Evolutionary conservation across 64 coral and sea anemone genomes (phyloP), one percentile per base, ranked within the genome.

Genomic region (Anthopleura sola): DNA sequence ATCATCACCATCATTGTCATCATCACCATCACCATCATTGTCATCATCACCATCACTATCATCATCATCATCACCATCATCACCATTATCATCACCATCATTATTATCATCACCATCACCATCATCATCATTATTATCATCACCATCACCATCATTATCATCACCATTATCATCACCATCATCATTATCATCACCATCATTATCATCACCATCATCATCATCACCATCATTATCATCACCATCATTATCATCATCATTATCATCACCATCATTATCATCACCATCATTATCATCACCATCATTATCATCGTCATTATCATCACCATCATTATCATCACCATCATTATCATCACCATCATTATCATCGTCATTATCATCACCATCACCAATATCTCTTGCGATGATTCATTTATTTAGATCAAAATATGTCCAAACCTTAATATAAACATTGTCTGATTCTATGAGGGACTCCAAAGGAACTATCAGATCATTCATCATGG

Each of bases 401-500:
- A 53, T 53, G 50, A 53, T 53, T 15, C 16, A 53, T 15, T 53
- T 53, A 2, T 53, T 17, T 53, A 76, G 3, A 2, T 86, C 49
- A 53, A 13, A 46, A 13, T 10, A n/a, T 38, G n/a, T 75, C 10
- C 85, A 79, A 81, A 90, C 88, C 82, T 90, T 90, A 3, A 90
- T 69, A 58, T 85, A 58, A 11, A 48, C 26, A 17, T 84, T 71
- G 83, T 85, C 83, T 24, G 83, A 91, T 33, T 91, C 89, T 1
- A 56, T 71, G n/a, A 91, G 75, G 8, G 20, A 17, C 20, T 91
- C 89, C 40, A 91, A 46, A 8, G 89, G 89, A 81, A 57, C 38
- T 66, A 91, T 86, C 11, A 91, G 28, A 28, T 91, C 89, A 86
- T 86, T 91, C 83, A 78, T 56, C 75, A 91, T 84, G 10, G 78